Evolutionary conservation across 1,140 invertebrate genomes (phyloP).

Genomic region (Himalopsyche phryganea): DNA sequence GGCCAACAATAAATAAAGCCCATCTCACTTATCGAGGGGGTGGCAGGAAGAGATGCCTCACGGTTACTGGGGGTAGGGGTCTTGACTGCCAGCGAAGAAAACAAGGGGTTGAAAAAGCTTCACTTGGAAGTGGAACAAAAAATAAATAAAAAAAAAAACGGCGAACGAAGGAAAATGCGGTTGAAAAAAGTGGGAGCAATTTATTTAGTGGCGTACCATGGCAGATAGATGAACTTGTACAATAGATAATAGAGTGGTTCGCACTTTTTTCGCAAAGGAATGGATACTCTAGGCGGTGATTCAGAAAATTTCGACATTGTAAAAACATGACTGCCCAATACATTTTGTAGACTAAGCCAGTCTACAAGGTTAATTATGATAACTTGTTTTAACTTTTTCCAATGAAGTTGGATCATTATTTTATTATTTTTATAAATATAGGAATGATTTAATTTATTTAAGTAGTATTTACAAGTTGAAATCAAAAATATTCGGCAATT

Average conservation of each 20-base stretch:
- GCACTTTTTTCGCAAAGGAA: slow-evolving; percentile 3
- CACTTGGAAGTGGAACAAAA: slow-evolving; percentile 23
- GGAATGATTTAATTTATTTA: too few species aligned
- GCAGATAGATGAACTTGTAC: slow-evolving; percentile 33
- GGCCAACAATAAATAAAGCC: slow-evolving; percentile 33
- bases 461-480: too few species aligned
- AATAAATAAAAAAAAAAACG: slow-evolving; percentile 26
- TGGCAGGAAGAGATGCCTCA: neutral
- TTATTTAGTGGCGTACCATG: slow-evolving; percentile 33
- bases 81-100: slow-evolving; percentile 1
- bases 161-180: slow-evolving; percentile 22
- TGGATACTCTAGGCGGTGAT: too few species aligned
- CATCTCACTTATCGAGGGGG: slow-evolving; percentile 29
- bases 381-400: too few species aligned
- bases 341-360: too few species aligned
- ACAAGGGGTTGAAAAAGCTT: slow-evolving; percentile 24
- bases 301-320: too few species aligned
- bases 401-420: too few species aligned
- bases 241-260: slow-evolving; percentile 33
- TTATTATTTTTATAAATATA: too few species aligned
- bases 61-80: slow-evolving; percentile 3
- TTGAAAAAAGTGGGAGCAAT: slow-evolving; percentile 33
- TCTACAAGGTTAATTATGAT: too few species aligned
- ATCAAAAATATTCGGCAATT: too few species aligned
- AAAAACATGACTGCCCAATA: too few species aligned